Percentiles rank a stretch among this genome's conserved stretches.
These are phyloP conservation scores for Leucopsar rothschildi DNA, from an alignment of 2,113 vertebrate species.

Conservation along the genomic window DNA sequence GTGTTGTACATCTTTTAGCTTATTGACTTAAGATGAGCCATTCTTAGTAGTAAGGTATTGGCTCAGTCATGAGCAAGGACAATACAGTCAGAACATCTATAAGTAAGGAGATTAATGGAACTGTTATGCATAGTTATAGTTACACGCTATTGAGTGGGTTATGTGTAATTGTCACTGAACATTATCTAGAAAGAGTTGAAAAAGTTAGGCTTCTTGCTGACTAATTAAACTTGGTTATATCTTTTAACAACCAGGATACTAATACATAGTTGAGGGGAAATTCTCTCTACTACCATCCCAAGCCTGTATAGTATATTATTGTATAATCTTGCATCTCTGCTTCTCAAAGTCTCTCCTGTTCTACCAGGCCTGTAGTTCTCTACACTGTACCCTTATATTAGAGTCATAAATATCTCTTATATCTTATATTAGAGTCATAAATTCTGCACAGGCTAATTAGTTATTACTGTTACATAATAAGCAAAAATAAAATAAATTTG, in stretches of 20 bases:
- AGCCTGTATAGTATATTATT: not conserved
- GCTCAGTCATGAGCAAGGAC: not conserved
- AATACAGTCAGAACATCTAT: not conserved
- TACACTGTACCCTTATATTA: not conserved
- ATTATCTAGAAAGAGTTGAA: not conserved
- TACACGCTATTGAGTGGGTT: not conserved
- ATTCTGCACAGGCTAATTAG: not conserved
- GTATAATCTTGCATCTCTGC: not conserved
- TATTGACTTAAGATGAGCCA: not conserved
- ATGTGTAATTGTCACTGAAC: not conserved
- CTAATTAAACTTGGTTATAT: not conserved
- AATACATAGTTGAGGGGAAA: not conserved
- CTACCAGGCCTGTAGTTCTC: not conserved
- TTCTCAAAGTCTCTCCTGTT: not conserved
- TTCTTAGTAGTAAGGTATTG: not conserved
- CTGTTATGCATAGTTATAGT: not conserved
- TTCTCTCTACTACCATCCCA: not conserved
- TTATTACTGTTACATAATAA: not conserved
- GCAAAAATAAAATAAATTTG: not conserved
- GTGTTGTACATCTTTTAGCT: not conserved
- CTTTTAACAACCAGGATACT: conserved; percentile 4
- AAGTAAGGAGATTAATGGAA: not conserved
- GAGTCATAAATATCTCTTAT: not conserved
- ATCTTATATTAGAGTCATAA: not conserved
- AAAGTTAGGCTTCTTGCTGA: not conserved